Evolutionary conservation across 64 coral and sea anemone genomes (phyloP), one percentile per base, ranked within the genome.

Genomic region (Porites lutea): DNA sequence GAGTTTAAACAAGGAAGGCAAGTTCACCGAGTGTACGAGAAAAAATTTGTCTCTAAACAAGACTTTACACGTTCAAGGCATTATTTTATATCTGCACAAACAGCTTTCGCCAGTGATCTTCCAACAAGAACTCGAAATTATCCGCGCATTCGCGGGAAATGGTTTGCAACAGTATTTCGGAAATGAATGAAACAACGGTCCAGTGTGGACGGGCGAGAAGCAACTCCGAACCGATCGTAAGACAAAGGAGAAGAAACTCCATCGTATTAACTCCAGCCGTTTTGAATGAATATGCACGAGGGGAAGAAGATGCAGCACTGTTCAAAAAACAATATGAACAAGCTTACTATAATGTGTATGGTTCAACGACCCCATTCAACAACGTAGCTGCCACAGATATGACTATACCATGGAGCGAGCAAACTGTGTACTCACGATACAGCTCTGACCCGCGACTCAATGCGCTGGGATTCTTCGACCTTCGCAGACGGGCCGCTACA

Each of bases 311-410:
- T 13, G 92, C 92, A 14, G 78, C 92, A 53, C 68, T 94, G 79
- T 94, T 88, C 53, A 94, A 94, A 82, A 94, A 77, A 75, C 92
- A 94, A 79, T 94, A 94, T 53, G 92, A 94, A 94, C 87, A 89
- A 12, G 92, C 92, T 83, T 94, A 88, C 48, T 82, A 88, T n/a
- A 89, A 88, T 51, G 92, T 94, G 13, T 94, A 89, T 43, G 92
- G 92, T 10, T 89, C 92, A 4, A 18, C 77, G 45, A 37, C 78
- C n/a, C 87, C 79, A 3, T n/a, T 68, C 21, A 84, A 69, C 81
- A 89, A 94, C 52, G 69, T 77, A 16, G 47, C 78, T 4, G 87
- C 88, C 1, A 68, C 63, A 8, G 81, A 84, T 60, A 51, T 84
- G 63, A 89, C 92, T 27, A 83, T 89, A 76, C 52, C 86, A 13